Conservation (phyloP, 2,113 vertebrate species). For the Trematomus loennbergii region DNA sequence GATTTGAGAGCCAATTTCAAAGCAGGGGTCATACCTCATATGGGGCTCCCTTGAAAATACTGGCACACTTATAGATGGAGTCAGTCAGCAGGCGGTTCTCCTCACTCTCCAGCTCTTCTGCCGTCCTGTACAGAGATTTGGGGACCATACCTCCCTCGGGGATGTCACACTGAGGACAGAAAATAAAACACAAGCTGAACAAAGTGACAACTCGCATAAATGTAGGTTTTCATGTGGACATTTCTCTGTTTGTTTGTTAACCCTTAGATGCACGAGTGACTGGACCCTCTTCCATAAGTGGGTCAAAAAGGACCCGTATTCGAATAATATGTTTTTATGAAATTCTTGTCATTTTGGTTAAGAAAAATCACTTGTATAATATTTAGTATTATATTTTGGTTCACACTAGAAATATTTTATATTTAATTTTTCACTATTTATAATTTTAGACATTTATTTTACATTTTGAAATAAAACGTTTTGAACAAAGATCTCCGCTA, state of each 20-base stretch:
- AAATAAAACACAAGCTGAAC: background rate
- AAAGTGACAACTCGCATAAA: background rate
- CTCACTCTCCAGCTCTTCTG: conserved; percentile 93
- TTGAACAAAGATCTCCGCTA: too few species aligned
- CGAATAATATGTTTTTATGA: too few species aligned
- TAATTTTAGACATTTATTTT: too few species aligned
- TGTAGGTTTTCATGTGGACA: background rate
- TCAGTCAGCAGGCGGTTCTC: conserved; percentile 93
- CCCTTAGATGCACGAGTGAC: too few species aligned
- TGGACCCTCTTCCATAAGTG: too few species aligned
- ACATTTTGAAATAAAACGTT: too few species aligned
- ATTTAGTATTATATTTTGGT: too few species aligned
- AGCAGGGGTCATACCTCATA: conserved; percentile 88
- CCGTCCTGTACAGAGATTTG: conserved; percentile 93
- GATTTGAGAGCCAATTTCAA: background rate
- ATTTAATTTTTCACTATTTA: too few species aligned
- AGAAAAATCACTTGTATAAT: too few species aligned
- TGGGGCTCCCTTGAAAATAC: conserved; percentile 94
- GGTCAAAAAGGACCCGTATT: too few species aligned
- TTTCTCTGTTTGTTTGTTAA: background rate
- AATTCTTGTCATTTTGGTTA: too few species aligned
- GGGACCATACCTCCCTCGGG: conserved; percentile 95
- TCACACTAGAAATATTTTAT: too few species aligned
- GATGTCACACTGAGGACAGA: conserved; percentile 88
- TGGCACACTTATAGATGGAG: conserved; percentile 96